Evolutionary conservation across 1,140 invertebrate genomes (phyloP).

Genomic region (Lethrus apterus): DNA sequence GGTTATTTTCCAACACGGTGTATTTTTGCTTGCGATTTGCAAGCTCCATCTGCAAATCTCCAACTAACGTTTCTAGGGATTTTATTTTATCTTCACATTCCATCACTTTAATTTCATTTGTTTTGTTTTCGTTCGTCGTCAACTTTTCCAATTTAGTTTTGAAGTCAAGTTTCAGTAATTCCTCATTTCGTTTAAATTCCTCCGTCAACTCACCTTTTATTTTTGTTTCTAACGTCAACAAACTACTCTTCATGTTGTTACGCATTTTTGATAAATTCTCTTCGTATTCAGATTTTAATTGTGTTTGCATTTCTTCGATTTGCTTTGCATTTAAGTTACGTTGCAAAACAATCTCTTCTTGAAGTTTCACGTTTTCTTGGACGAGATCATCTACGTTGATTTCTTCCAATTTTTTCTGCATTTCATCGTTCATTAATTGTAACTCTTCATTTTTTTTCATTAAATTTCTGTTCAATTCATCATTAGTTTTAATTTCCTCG

Average conservation of each 20-base stretch:
- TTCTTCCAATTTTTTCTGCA: slow-evolving; percentile 18
- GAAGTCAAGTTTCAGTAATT: slow-evolving; percentile 44
- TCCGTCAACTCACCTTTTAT: slow-evolving; percentile 24
- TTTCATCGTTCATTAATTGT: slow-evolving; percentile 5
- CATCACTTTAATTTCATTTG: slow-evolving; percentile 42
- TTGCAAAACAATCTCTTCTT: no score
- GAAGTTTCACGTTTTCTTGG: no score
- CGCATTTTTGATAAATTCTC: slow-evolving; percentile 22
- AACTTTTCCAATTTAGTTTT: slow-evolving; percentile 39
- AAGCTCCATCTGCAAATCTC: slow-evolving; percentile 18
- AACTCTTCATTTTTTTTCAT: slow-evolving; percentile 18
- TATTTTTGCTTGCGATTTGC: slow-evolving; percentile 18
- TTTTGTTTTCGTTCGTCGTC: slow-evolving; percentile 35
- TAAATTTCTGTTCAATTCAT: background rate
- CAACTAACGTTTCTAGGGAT: slow-evolving; percentile 34
- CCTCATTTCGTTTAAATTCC: slow-evolving; percentile 24
- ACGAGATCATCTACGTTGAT: no score
- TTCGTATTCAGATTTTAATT: slow-evolving; percentile 21
- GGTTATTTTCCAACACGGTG: slow-evolving; percentile 30
- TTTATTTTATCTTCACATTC: slow-evolving; percentile 40
- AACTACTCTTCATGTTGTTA: slow-evolving; percentile 30
- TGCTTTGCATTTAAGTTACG: slow-evolving; percentile 4
- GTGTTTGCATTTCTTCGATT: background rate
- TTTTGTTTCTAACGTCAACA: slow-evolving; percentile 31
- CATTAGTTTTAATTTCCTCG: slow-evolving; percentile 3